phyloP scores from a whole-genome alignment of 2,113 vertebrate species.

The Podarcis muralis region DNA sequence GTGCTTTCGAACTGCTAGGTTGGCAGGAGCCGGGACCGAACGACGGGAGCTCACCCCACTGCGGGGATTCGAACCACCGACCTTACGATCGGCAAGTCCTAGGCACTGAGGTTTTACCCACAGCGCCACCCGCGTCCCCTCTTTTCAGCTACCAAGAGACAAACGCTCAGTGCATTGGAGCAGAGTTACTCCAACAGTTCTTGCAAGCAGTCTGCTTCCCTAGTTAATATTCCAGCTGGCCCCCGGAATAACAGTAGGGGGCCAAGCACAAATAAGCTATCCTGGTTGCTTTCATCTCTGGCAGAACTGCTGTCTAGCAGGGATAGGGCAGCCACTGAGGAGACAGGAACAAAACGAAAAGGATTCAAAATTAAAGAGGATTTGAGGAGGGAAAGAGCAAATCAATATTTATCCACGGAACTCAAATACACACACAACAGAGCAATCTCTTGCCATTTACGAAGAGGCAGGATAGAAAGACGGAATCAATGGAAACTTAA shows the following conservation, averaged over 20 bases:
- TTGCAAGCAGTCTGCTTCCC: neutral
- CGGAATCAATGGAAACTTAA: too few relatives aligned
- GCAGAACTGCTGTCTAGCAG: conserved; percentile 18
- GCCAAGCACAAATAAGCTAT: conserved; percentile 34
- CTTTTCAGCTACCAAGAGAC: neutral
- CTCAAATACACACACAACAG: neutral
- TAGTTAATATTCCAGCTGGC: neutral
- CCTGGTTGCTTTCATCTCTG: conserved; percentile 40
- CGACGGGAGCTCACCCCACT: too few relatives aligned
- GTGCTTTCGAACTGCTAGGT: too few relatives aligned
- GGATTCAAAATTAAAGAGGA: neutral
- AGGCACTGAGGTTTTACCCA: too few relatives aligned
- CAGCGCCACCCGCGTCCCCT: too few relatives aligned
- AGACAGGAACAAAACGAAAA: neutral
- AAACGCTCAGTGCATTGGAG: neutral
- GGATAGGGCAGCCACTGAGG: conserved; percentile 2
- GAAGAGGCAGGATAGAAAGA: neutral
- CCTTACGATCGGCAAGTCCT: too few relatives aligned
- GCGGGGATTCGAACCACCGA: too few relatives aligned
- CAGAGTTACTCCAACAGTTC: neutral
- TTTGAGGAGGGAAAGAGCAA: neutral
- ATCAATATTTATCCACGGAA: conserved; percentile 1
- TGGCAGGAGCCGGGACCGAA: too few relatives aligned
- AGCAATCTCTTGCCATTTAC: neutral
- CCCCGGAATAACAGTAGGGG: conserved; percentile 10